Conservation (phyloP, 2,888 invertebrate species). For the Pyrrhosoma nymphula region DNA sequence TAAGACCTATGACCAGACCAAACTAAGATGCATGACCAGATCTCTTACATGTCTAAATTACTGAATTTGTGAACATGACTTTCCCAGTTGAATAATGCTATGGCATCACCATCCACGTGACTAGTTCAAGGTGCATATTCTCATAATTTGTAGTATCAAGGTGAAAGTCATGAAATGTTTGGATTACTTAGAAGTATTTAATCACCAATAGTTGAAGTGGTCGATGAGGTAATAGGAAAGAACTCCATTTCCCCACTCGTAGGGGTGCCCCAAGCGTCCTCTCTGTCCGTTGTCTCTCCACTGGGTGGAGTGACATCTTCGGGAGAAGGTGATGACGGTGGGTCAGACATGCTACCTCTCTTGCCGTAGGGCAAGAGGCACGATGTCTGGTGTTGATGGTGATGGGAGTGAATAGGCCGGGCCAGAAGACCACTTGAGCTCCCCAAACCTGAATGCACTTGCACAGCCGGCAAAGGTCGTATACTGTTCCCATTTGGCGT, state of each 20-base stretch:
- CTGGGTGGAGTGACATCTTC: conserved; percentile 88
- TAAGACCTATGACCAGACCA: too few species aligned
- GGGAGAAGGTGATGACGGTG: conserved; percentile 76
- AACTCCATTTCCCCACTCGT: conserved; percentile 82
- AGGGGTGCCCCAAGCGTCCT: conserved; percentile 94
- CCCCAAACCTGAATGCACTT: conserved; percentile 12
- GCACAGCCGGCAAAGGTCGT: conserved; percentile 78
- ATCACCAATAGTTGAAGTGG: conserved; percentile 48
- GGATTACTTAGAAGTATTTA: background rate
- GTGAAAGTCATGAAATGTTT: background rate
- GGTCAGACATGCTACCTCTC: conserved; percentile 56
- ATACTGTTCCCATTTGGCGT: conserved; percentile 72
- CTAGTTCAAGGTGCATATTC: too few species aligned
- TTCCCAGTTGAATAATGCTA: too few species aligned
- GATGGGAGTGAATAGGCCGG: background rate
- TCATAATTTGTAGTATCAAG: too few species aligned
- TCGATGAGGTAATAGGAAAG: conserved; percentile 39
- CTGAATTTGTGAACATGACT: too few species aligned
- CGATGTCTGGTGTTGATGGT: conserved; percentile 43
- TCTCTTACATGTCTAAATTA: too few species aligned
- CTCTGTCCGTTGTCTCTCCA: conserved; percentile 90
- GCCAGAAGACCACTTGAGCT: background rate
- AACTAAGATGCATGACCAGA: too few species aligned
- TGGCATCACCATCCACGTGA: too few species aligned
- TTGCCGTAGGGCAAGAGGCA: conserved; percentile 52